Base-by-base conservation (phyloP, 2,797 vertebrate species). In the Myotis pilosus region DNA sequence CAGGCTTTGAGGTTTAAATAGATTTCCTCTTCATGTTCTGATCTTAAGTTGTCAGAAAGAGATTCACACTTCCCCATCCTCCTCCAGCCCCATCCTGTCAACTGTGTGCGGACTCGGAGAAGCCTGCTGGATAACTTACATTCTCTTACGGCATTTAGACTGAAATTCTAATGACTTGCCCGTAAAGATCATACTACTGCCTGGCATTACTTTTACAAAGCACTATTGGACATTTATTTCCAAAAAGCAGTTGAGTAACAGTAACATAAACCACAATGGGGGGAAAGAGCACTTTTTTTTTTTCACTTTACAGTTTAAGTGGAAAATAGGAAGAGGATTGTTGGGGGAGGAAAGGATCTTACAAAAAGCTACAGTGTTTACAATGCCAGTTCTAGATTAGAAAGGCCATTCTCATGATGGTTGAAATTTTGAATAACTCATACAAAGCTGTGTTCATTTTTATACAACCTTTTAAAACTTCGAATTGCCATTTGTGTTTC, bases 401-500 rank as follows among this genome's bases (percentile, higher is more conserved):
- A 69, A 96, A 93, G 71, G 89, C 89, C 76, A 20, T 79, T 92
- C 83, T 55, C 87, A 47, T 33, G 82, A 76, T 90, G 95, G 80
- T 89, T 92, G 96, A 53, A 94, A 97, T 95, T 78, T 96, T 93
- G 90, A 97, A 86, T 71, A 49, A 92, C 90, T 91, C 87, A 88
- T 79, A 81, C 95, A 93, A 97, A 96, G 6, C 5, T 95, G 86
- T 30, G 6, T 96, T 89, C 80, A 41, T 93, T 96, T 93, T 96
- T 96, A 95, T 96, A 91, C 69, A 95, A 53, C 20, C 66, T 89
- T 76, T 69, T 93, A 91, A 71, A 78, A 96, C 7, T 95, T 96
- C 75, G 76, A 96, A 95, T 97, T 71, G 57, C 93, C 53, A 19
- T 95, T 96, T 96, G 76, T 97, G 95, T 98, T 98, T 96, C 90